Base-by-base conservation (phyloP, 53 echinoderm and acorn worm genomes). In the Paracentrotus lividus region DNA sequence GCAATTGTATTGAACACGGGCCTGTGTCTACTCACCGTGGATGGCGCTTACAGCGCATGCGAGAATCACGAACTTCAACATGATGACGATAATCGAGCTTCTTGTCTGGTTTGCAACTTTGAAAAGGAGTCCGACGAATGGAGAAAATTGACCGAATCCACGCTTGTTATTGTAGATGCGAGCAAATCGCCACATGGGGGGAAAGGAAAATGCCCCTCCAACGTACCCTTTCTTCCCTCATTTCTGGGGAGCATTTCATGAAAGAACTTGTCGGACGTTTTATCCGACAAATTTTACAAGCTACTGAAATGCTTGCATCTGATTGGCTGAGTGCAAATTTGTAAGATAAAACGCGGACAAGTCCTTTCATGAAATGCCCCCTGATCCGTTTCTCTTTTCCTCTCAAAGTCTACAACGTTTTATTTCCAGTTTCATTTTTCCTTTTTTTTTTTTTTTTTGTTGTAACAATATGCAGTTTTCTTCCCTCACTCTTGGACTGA, bases 41-140 rank as follows among this genome's bases (percentile, higher is more conserved):
- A 81, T 81, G 20, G 81, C 81, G 81, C 81, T 47, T 8, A 81
- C 0, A 81, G 81, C 81, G 45, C 81, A 81, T 45, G 81, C 49
- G 81, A 81, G 47, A 45, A 81, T 47, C 24, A 81, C n/a, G 27
- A 81, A 27, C 47, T 2, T 81, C 44, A 81, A 27, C 44, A 81
- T 44, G 44, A 81, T 81, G 81, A 81, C 26, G 81, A 81, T 3
- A n/a, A n/a, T n/a, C n/a, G n/a, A n/a, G n/a, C n/a, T n/a, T n/a
- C n/a, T 26, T 72, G 72, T 36, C 69, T 8, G 38, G 18, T 72
- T 36, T 38, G 40, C 47, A 26, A 6, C 81, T 81, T 34, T 33
- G 4, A 27, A 81, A 12, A 81, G 2, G 24, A 81, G 81, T 47
- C 81, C 47, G 49, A 45, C 27, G 49, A 49, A 81, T 81, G 47